phyloP scores from a whole-genome alignment of 2,888 invertebrate genomes.

The Leucophenga maculata region DNA sequence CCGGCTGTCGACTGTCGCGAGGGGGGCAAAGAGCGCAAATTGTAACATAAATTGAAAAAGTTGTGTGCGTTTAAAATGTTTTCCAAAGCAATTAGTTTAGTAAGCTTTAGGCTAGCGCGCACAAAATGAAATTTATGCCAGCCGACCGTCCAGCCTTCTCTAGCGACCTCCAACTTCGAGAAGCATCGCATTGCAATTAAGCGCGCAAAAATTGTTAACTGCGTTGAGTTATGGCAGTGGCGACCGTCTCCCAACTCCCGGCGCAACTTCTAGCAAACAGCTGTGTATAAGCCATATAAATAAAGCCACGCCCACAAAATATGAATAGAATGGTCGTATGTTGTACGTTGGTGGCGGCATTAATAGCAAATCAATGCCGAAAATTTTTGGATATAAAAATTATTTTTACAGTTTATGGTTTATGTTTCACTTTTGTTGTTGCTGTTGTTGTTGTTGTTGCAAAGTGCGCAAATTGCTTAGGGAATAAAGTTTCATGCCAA shows the following conservation, averaged over 20 bases:
- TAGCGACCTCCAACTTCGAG: background rate
- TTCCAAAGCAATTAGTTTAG: constrained; percentile 59
- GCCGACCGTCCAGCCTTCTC: background rate
- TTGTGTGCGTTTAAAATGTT: constrained; percentile 46
- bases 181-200: constrained; percentile 60
- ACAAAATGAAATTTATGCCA: constrained; percentile 9
- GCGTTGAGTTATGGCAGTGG: constrained; percentile 51
- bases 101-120: constrained; percentile 42
- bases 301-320: background rate
- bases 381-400: background rate
- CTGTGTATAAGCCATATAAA: constrained; percentile 17
- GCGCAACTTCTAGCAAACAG: background rate
- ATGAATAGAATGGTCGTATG: background rate
- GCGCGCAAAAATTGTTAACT: constrained; percentile 49
- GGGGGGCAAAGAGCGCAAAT: constrained; percentile 31
- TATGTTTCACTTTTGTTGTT: no score
- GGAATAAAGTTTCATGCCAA: no score
- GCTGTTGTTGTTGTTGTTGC: no score
- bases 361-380: constrained; percentile 6
- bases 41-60: constrained; percentile 54
- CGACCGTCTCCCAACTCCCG: constrained; percentile 14
- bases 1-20: no score
- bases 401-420: background rate
- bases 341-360: background rate
- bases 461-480: background rate